Percentiles rank a stretch among this genome's conserved stretches.
Evolutionary conservation across 2,888 invertebrate genomes (phyloP).

Genomic region (Drosophila lacicola): DNA sequence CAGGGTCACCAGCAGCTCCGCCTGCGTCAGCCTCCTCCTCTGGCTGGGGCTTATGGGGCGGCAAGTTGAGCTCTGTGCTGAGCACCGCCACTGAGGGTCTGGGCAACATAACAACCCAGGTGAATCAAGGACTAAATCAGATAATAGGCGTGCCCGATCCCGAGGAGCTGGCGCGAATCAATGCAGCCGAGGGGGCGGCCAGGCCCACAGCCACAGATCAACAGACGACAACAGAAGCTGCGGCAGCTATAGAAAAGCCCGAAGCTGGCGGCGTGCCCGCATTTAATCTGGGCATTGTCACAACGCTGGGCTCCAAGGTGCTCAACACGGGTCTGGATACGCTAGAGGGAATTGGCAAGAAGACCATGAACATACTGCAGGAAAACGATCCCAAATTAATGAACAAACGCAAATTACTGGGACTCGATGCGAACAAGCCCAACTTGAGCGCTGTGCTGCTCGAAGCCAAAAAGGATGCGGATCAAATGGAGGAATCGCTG

Average conservation of each 20-base stretch:
- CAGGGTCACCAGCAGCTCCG: constrained; percentile 1
- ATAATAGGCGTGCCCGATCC: constrained; percentile 94
- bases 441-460: constrained; percentile 86
- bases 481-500: constrained; percentile 84
- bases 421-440: constrained; percentile 80
- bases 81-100: constrained; percentile 92
- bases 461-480: constrained; percentile 89
- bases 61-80: constrained; percentile 90
- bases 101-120: constrained; percentile 91
- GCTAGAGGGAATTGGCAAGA: constrained; percentile 96
- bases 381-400: constrained; percentile 96
- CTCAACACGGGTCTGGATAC: constrained; percentile 93
- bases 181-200: constrained; percentile 65
- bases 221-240: not conserved
- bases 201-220: constrained; percentile 6
- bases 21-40: constrained; percentile 25
- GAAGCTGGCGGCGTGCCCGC: constrained; percentile 31
- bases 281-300: constrained; percentile 77
- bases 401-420: constrained; percentile 87
- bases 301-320: constrained; percentile 88
- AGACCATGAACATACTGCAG: constrained; percentile 96
- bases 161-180: constrained; percentile 89
- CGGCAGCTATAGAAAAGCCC: constrained; percentile 6
- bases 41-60: constrained; percentile 88
- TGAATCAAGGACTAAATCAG: constrained; percentile 93